A percentile compares a stretch with the other conserved stretches of the same genome.
phyloP scores from a whole-genome alignment of 2,888 invertebrate species.

The Euphydryas editha region DNA sequence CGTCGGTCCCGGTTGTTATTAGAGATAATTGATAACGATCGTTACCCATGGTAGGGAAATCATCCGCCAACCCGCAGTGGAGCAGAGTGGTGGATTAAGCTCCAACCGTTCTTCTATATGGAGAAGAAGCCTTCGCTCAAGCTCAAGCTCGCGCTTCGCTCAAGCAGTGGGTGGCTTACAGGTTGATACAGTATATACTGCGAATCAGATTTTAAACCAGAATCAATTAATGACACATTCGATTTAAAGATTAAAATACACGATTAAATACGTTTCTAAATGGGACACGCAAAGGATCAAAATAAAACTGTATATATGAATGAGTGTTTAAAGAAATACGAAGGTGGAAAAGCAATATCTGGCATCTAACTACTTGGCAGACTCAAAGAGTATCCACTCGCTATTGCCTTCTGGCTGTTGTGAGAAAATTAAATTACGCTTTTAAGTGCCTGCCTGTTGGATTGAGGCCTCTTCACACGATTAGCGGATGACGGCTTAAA shows the following conservation, averaged over 20 bases:
- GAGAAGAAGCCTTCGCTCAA: too few species aligned
- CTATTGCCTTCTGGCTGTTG: constrained; percentile 58
- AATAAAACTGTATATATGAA: constrained; percentile 41
- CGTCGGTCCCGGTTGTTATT: too few species aligned
- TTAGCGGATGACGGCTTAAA: constrained; percentile 20
- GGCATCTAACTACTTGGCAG: constrained; percentile 48
- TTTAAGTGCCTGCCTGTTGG: constrained; percentile 59
- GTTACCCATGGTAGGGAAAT: too few species aligned
- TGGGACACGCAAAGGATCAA: constrained; percentile 26
- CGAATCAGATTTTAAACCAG: too few species aligned
- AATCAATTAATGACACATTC: too few species aligned
- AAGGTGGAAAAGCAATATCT: constrained; percentile 48
- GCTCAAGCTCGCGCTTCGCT: too few species aligned
- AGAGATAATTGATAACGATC: too few species aligned
- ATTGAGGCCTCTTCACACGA: constrained; percentile 38
- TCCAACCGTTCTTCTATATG: too few species aligned
- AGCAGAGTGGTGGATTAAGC: too few species aligned
- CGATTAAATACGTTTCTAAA: not conserved
- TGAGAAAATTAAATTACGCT: constrained; percentile 72
- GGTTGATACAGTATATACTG: too few species aligned
- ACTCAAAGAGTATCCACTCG: constrained; percentile 45
- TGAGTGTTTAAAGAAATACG: constrained; percentile 46
- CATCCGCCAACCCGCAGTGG: too few species aligned
- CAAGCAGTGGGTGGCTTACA: too few species aligned
- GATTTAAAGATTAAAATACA: not conserved